phyloP scores from a whole-genome alignment of 2,797 vertebrate species.

The Channallabes apus region DNA sequence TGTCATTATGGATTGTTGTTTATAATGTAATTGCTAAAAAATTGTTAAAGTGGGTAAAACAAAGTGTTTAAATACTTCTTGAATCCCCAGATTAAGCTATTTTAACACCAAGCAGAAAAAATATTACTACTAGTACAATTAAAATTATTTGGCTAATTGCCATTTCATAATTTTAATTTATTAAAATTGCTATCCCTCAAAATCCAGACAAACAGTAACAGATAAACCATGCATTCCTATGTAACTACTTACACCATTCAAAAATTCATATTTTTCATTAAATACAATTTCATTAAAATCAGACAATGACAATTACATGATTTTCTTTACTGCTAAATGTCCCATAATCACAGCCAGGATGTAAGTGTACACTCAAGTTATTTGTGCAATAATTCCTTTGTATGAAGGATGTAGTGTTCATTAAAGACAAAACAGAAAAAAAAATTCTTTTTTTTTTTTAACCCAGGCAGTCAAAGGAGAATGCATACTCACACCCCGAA shows the following conservation, averaged over 20 bases:
- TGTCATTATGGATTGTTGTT: background rate
- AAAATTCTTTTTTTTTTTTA: background rate
- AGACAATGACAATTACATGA: slow-evolving; percentile 12
- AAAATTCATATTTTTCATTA: background rate
- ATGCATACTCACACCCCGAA: slow-evolving; percentile 37
- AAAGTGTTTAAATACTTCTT: background rate
- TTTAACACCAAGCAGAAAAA: background rate
- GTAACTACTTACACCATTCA: slow-evolving; percentile 23
- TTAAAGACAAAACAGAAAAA: background rate
- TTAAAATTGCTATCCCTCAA: slow-evolving; percentile 55
- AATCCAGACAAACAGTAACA: slow-evolving; percentile 23
- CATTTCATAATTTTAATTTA: slow-evolving; percentile 62
- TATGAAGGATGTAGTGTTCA: background rate
- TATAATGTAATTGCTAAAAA: background rate
- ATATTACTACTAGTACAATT: background rate
- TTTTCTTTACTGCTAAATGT: slow-evolving; percentile 18
- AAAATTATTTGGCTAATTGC: background rate
- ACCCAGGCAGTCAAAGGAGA: background rate
- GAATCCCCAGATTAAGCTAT: background rate
- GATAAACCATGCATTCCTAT: background rate
- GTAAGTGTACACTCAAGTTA: slow-evolving; percentile 15
- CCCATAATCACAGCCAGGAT: slow-evolving; percentile 19
- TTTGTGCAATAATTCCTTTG: slow-evolving; percentile 33
- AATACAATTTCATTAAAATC: slow-evolving; percentile 6
- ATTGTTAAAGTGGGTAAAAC: background rate